These are phyloP conservation scores for Anolis carolinensis DNA, from an alignment of 2,113 vertebrate species.

Conservation along the genomic window DNA sequence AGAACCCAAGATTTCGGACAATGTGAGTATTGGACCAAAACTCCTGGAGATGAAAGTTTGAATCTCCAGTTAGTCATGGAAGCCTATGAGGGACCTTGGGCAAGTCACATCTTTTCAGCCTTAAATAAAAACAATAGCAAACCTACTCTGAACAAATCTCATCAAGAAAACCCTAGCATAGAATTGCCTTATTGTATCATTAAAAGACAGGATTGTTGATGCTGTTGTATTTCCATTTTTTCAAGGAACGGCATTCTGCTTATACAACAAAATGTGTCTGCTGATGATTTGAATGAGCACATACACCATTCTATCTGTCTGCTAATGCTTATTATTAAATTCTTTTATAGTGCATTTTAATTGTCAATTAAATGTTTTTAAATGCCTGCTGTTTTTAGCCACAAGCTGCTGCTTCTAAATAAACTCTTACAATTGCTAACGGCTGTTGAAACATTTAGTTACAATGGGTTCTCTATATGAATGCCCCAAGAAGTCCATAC, in stretches of 20 bases:
- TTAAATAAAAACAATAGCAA: neutral
- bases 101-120: too few species aligned
- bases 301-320: neutral
- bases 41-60: too few species aligned
- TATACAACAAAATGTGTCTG: too few species aligned
- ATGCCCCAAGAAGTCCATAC: neutral
- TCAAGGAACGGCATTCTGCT: neutral
- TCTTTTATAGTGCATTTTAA: conserved; percentile 14
- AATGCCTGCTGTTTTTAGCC: conserved; percentile 18
- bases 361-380: conserved; percentile 10
- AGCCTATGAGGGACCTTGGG: too few species aligned
- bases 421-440: conserved; percentile 6
- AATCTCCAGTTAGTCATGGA: too few species aligned
- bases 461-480: neutral
- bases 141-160: neutral
- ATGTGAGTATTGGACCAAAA: too few species aligned
- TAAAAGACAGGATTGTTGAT: too few species aligned
- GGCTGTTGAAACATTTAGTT: conserved; percentile 17
- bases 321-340: conserved; percentile 16
- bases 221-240: neutral
- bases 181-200: too few species aligned
- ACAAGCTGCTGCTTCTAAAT: conserved; percentile 7
- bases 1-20: too few species aligned
- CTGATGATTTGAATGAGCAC: neutral
- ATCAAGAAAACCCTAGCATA: neutral